phyloP scores from a whole-genome alignment of 2,888 invertebrate species.

The Perizoma flavofasciatum region DNA sequence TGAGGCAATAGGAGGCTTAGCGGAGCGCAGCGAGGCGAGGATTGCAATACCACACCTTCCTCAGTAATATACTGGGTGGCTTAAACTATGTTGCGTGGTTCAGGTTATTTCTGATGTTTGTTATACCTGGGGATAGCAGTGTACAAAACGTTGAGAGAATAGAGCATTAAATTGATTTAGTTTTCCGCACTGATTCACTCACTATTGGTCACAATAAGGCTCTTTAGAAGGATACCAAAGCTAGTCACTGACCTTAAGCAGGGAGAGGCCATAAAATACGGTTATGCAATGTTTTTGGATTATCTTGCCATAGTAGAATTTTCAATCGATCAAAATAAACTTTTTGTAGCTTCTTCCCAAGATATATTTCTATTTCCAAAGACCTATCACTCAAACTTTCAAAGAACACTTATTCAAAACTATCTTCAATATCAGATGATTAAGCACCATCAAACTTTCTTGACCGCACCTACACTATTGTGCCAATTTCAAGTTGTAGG shows the following conservation, averaged over 20 bases:
- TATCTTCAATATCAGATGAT: conserved; percentile 25
- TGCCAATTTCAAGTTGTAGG: conserved; percentile 35
- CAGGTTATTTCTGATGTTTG: conserved; percentile 10
- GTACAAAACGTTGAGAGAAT: too few relatives aligned
- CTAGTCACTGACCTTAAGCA: too few relatives aligned
- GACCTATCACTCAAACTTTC: conserved; percentile 24
- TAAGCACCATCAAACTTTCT: conserved; percentile 28
- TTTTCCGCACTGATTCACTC: too few relatives aligned
- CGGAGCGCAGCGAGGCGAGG: conserved; percentile 43
- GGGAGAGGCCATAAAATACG: too few relatives aligned
- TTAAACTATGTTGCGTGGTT: conserved; percentile 11
- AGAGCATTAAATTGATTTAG: too few relatives aligned
- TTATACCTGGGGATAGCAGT: background rate
- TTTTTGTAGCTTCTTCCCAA: conserved; percentile 13
- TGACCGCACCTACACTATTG: conserved; percentile 29
- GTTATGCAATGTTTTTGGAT: background rate
- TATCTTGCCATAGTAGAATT: background rate
- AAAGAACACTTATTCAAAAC: conserved; percentile 22
- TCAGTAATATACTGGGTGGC: conserved; percentile 16
- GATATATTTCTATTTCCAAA: conserved; percentile 13
- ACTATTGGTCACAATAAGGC: too few relatives aligned
- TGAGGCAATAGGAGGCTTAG: conserved; percentile 51
- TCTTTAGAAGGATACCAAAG: too few relatives aligned
- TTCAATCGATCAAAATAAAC: conserved; percentile 19
- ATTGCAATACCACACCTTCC: conserved; percentile 33